phyloP scores from a whole-genome alignment of 2,888 invertebrate species.

The Lasioglossum marginatum region DNA sequence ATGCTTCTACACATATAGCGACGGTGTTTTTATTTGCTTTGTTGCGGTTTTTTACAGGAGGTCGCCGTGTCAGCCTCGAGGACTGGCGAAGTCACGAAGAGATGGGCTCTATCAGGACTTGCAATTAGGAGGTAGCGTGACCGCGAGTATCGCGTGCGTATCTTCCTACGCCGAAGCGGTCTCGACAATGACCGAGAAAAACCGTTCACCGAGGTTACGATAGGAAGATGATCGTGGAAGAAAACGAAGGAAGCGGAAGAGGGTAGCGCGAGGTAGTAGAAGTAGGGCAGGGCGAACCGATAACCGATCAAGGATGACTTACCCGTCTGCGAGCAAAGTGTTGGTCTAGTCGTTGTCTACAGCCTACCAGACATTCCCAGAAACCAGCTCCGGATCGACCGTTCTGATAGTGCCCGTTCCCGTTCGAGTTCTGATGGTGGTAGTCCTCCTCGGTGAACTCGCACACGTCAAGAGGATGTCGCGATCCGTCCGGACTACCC shows the following conservation, averaged over 20 bases:
- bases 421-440: constrained; percentile 77
- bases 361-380: constrained; percentile 92
- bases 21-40: neutral
- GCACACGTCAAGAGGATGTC: constrained; percentile 90
- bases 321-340: constrained; percentile 93
- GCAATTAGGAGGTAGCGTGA: constrained; percentile 14
- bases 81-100: neutral
- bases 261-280: neutral
- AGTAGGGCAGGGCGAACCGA: neutral
- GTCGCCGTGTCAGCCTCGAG: neutral
- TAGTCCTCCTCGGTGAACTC: constrained; percentile 88
- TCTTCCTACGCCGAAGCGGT: neutral
- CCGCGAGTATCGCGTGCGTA: constrained; percentile 29
- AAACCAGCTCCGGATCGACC: constrained; percentile 85
- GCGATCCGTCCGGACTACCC: constrained; percentile 92
- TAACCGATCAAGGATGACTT: constrained; percentile 63
- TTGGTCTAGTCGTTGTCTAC: constrained; percentile 91
- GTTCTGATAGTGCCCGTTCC: constrained; percentile 84
- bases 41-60: neutral
- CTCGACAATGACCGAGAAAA: constrained; percentile 51
- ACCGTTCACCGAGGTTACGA: constrained; percentile 12
- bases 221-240: neutral
- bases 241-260: neutral
- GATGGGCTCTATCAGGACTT: neutral
- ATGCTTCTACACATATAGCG: too few species aligned